Base-by-base conservation (phyloP, 1,140 invertebrate species). In the Eufriesea mexicana region DNA sequence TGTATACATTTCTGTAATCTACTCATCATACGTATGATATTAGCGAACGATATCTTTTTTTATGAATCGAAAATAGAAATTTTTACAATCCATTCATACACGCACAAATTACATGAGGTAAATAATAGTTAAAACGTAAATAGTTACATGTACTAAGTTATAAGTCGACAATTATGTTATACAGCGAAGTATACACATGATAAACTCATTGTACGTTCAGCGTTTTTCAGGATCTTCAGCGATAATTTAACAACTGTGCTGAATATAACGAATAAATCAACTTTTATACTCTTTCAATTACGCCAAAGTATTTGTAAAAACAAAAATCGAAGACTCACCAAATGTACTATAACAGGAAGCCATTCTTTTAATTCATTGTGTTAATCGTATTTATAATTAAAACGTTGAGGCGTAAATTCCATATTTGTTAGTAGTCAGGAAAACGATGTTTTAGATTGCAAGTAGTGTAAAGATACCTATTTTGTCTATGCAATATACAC, bases 21-120 rank as follows among this genome's bases (percentile, higher is more conserved):
- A 87, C 84, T 67, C 61, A 86, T 84, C 75, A 70, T 84, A 83
- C 72, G 75, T 87, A 80, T 86, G 81, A 86, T 87, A 86, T 51
- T 86, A 76, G 71, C 64, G 73, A 86, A 61, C 61, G 70, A 87
- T 49, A 74, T 23, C 71, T 35, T 67, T 86, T 55, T 61, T 82
- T 78, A 75, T 45, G 57, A 81, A 81, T 55, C 42, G 72, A 70
- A 74, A 42, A 61, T 73, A 82, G 54, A 80, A 64, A 47, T 84
- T 87, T 88, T 61, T 88, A 86, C 77, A 25, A 72, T 75, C 75
- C 68, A 67, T 86, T 55, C 16, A 42, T 66, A 28, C 42, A 87
- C 86, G 83, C 79, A 88, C 78, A 88, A 86, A 57, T 35, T 77
- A 77, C 68, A 67, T 57, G 70, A 78, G 54, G 75, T 79, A 77